Conservation (phyloP, 64 coral and sea anemone species). For the Orbicella faveolata region DNA sequence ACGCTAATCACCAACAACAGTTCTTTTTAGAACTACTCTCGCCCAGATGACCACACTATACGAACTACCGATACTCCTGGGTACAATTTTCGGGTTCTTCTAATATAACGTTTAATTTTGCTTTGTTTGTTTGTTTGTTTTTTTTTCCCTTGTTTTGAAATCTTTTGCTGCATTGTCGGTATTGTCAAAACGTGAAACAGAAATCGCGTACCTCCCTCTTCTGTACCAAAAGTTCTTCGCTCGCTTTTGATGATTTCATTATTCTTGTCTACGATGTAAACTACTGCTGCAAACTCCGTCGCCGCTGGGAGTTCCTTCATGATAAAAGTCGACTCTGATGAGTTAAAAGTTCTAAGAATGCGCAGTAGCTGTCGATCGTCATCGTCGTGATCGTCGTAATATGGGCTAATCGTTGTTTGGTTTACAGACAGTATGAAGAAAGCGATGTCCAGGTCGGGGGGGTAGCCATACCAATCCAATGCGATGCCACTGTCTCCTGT, state of each 20-base stretch:
- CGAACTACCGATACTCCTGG: too few species aligned
- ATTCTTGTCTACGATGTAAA: background rate
- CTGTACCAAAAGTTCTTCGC: background rate
- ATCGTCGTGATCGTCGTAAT: background rate
- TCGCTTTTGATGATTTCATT: slow-evolving; percentile 7
- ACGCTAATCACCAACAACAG: too few species aligned
- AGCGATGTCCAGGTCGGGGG: background rate
- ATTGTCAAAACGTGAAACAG: background rate
- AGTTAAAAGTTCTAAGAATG: background rate
- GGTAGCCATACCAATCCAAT: background rate
- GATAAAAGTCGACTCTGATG: background rate
- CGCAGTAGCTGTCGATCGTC: background rate
- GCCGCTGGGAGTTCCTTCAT: background rate
- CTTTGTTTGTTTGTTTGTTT: too few species aligned
- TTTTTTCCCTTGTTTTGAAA: too few species aligned
- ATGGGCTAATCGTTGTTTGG: background rate
- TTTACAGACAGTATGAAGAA: slow-evolving; percentile 22
- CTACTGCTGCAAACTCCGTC: background rate
- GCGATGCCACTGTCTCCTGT: background rate
- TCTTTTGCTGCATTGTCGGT: too few species aligned
- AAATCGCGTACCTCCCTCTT: slow-evolving; percentile 7
- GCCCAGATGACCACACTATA: too few species aligned
- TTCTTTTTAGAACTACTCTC: too few species aligned
- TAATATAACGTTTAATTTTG: too few species aligned
- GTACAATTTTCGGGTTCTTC: too few species aligned